These are phyloP conservation scores for Melanchra persicariae DNA, from an alignment of 2,888 invertebrate genomes.

Conservation along the genomic window DNA sequence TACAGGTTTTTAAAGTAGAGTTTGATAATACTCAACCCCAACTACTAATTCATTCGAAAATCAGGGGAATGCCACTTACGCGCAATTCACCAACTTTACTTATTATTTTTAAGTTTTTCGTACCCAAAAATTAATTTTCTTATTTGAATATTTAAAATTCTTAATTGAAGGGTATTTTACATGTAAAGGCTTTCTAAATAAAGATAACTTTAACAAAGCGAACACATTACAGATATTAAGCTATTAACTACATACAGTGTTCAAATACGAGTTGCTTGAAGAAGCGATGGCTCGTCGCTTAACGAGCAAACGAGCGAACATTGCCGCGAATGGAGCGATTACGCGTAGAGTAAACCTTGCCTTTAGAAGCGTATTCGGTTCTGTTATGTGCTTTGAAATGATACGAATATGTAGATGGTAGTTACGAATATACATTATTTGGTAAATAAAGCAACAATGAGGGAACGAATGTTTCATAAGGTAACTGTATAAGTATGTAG, in stretches of 20 bases:
- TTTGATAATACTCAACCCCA: too few species aligned
- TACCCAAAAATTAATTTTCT: too few species aligned
- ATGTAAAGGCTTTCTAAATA: conserved; percentile 21
- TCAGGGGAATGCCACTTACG: too few species aligned
- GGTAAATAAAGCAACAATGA: not conserved
- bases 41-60: too few species aligned
- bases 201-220: conserved; percentile 30
- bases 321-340: conserved; percentile 60
- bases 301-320: conserved; percentile 57
- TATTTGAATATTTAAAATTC: too few species aligned
- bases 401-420: not conserved
- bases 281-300: conserved; percentile 48
- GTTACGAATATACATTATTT: not conserved
- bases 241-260: conserved; percentile 57
- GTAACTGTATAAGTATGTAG: not conserved
- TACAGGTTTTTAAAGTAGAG: not conserved
- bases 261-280: conserved; percentile 54
- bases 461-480: not conserved
- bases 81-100: too few species aligned
- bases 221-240: conserved; percentile 60
- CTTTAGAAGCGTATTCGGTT: conserved; percentile 24
- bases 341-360: conserved; percentile 47
- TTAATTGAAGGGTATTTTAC: not conserved
- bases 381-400: conserved; percentile 23
- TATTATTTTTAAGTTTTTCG: too few species aligned